These are phyloP conservation scores for Helogale parvula DNA, from an alignment of 2,113 vertebrate species.

Conservation along the genomic window DNA sequence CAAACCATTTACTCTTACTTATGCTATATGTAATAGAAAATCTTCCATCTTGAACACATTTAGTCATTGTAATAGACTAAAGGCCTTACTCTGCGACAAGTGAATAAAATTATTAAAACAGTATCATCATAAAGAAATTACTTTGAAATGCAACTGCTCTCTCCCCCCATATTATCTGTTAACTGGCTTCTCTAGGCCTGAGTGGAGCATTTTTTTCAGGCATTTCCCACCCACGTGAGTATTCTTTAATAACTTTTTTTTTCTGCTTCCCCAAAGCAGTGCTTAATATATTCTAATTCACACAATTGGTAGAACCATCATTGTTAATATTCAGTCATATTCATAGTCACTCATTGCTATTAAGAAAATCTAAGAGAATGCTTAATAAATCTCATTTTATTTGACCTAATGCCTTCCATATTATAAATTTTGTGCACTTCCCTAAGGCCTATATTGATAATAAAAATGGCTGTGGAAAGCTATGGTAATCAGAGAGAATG, in stretches of 20 bases:
- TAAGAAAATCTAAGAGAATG: conserved; percentile 26
- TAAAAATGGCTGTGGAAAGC: not conserved
- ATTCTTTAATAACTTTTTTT: not conserved
- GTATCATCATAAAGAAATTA: conserved; percentile 33
- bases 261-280: not conserved
- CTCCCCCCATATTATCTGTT: not conserved
- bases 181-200: not conserved
- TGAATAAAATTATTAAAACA: not conserved
- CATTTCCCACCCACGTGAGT: not conserved
- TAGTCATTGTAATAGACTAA: not conserved
- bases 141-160: not conserved
- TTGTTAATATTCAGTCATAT: not conserved
- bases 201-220: not conserved
- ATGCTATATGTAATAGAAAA: not conserved
- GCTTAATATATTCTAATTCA: not conserved
- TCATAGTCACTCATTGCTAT: not conserved
- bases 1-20: not conserved
- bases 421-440: not conserved
- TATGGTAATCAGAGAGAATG: not conserved
- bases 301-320: not conserved
- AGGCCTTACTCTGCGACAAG: not conserved
- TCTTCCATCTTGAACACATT: not conserved
- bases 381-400: not conserved
- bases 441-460: not conserved
- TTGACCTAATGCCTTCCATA: not conserved